Evolutionary conservation across 2,888 invertebrate species (phyloP), one percentile per base, ranked within the genome.

Genomic region (Lycocerus yunnanus): DNA sequence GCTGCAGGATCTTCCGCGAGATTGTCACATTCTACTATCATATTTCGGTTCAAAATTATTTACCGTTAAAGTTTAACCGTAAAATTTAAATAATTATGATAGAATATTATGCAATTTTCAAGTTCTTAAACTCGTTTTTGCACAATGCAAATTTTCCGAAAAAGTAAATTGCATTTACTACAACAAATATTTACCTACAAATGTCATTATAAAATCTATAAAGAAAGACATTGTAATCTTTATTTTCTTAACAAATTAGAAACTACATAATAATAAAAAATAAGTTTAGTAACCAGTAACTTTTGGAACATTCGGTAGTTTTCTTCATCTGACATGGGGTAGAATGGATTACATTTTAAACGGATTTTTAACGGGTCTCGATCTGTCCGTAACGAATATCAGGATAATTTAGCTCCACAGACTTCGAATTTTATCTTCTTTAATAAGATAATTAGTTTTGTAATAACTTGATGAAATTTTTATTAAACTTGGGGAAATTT

Each of bases 1-100:
- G 78, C 83, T 82, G 82, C 80, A 80, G 81, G 80, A 79, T 79
- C 77, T 79, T 79, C 79, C 78, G 73, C 75, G 78, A 77, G 77
- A 76, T 75, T 77, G 78, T 78, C 78, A 73, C 71, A 76, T 68
- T 73, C 67, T 76, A 72, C 74, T 74, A 66, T 72, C 71, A 67
- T 72, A 43, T 72, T 75, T 74, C 67, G 65, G 27, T 18, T 18
- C 18, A 18, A 13, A 6, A 60, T 60, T 60, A 18, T 20, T 43
- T 43, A 43, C n/a, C 5, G 43, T 43, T 43, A n/a, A 43, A 43
- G 43, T 43, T 43, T 43, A 43, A 43, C n/a, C 43, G n/a, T 43
- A 43, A 43, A 43, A n/a, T n/a, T 43, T n/a, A 43, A 6, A 43
- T 43, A 43, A 43, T n/a, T n/a, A 43, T n/a, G 43, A 43, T 43